Evolutionary conservation across 2,888 invertebrate genomes (phyloP).

Genomic region (Eutolmus rufibarbis): DNA sequence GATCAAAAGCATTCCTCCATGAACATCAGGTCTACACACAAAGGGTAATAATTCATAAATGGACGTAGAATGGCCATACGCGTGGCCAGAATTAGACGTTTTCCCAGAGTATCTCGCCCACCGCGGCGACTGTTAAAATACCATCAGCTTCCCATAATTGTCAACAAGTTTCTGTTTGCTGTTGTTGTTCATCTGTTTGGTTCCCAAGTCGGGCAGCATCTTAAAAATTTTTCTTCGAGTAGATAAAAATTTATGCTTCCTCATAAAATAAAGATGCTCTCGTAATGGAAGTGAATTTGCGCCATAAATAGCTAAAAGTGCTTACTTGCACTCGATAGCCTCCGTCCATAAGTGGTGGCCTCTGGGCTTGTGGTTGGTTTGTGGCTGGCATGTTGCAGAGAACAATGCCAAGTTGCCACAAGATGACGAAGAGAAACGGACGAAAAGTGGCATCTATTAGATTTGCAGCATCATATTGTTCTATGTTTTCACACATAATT

Average conservation of each 20-base stretch:
- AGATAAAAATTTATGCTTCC: constrained; percentile 43
- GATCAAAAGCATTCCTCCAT: background rate
- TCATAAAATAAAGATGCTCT: constrained; percentile 43
- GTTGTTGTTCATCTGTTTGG: background rate
- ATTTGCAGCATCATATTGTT: constrained; percentile 8
- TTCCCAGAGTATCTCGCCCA: background rate
- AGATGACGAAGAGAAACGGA: background rate
- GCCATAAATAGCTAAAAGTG: constrained; percentile 41
- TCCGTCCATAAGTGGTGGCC: background rate
- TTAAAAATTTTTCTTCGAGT: background rate
- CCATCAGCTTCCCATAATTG: constrained; percentile 22
- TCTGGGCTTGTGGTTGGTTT: background rate
- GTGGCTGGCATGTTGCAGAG: background rate
- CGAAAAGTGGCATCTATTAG: constrained; percentile 4
- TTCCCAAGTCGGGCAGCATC: background rate
- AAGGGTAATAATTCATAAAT: constrained; percentile 27
- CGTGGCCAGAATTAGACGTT: constrained; percentile 4
- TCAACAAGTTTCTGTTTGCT: background rate
- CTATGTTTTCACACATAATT: constrained; percentile 1
- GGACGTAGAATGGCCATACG: background rate
- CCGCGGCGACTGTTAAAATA: background rate
- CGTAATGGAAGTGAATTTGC: constrained; percentile 40
- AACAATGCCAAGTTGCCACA: constrained; percentile 11
- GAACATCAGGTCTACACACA: background rate
- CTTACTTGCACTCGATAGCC: background rate